Evolutionary conservation across 1,140 invertebrate genomes (phyloP).

Genomic region (Akabosia matsudoensis): DNA sequence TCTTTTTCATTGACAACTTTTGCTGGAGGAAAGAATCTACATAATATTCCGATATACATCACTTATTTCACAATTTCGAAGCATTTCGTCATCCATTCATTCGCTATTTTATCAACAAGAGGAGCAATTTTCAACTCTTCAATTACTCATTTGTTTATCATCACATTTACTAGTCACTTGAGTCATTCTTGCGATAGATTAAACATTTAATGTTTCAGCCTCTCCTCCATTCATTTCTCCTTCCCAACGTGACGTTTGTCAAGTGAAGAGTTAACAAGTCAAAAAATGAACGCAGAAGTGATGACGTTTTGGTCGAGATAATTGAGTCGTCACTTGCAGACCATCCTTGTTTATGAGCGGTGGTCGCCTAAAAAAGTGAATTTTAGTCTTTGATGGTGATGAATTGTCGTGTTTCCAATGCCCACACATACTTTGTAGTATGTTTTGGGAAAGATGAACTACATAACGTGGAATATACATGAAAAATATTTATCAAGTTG

Average conservation of each 20-base stretch:
- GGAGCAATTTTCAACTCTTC: background rate
- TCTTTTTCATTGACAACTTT: background rate
- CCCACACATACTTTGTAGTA: background rate
- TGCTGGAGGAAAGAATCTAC: background rate
- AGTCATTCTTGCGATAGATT: background rate
- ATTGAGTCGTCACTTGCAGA: conserved; percentile 22
- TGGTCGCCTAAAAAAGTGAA: no score
- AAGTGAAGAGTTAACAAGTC: background rate
- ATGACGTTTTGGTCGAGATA: background rate
- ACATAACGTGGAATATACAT: background rate
- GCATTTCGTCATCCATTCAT: background rate
- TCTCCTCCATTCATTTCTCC: background rate
- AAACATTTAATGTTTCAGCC: background rate
- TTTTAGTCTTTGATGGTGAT: background rate
- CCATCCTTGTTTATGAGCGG: background rate
- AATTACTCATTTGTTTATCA: background rate
- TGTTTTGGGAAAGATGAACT: background rate
- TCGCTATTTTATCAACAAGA: background rate
- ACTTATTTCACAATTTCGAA: background rate
- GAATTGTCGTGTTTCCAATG: background rate
- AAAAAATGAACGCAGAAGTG: background rate
- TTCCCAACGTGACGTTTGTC: background rate
- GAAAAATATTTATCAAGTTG: background rate
- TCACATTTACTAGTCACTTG: background rate
- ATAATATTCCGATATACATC: background rate